Base-by-base conservation (phyloP, 2,888 invertebrate species). In the Ischnura elegans region DNA sequence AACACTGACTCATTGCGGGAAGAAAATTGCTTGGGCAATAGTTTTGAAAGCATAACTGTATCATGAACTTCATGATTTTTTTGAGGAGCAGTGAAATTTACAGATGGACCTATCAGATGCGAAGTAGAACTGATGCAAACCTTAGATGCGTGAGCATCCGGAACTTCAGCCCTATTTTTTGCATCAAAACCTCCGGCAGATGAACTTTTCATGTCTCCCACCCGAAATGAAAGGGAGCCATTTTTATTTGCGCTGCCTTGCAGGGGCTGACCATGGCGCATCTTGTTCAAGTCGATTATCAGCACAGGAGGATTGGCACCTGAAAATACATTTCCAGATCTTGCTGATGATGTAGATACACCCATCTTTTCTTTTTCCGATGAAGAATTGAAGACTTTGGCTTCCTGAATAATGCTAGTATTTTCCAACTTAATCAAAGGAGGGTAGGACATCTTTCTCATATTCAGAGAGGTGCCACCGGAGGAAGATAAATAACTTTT, bases 271-370 rank as follows among this genome's bases (percentile, higher is more conserved):
- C 61, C 61, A 25, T 43, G 43, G 8, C 61, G 21, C 13, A 90
- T 43, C 61, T 66, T 90, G 16, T 90, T 90, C 90, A 90, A 90
- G 45, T 90, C 61, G 43, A 90, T 90, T 13, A 90, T 90, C 45
- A 90, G 45, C 2, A 90, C 90, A 25, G 90, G 43, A 43, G 90
- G 90, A n/a, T 55, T 43, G 25, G n/a, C 90, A 61, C 43, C 43
- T 43, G 76, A 8, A 1, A 36, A 76, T n/a, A 13, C 5, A 29
- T n/a, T 66, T 13, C 66, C 66, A 66, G 66, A n/a, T 4, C 66
- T 29, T 10, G n/a, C 6, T 10, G 55, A 10, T 55, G 55, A 55
- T 19, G 3, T 21, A 55, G 55, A 19, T 21, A 55, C 3, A 4
- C 55, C 55, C 19, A 19, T 55, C 21, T 21, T 55, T 55, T 55